Conservation (phyloP, 2,113 vertebrate species). For the Istiophorus platypterus region DNA sequence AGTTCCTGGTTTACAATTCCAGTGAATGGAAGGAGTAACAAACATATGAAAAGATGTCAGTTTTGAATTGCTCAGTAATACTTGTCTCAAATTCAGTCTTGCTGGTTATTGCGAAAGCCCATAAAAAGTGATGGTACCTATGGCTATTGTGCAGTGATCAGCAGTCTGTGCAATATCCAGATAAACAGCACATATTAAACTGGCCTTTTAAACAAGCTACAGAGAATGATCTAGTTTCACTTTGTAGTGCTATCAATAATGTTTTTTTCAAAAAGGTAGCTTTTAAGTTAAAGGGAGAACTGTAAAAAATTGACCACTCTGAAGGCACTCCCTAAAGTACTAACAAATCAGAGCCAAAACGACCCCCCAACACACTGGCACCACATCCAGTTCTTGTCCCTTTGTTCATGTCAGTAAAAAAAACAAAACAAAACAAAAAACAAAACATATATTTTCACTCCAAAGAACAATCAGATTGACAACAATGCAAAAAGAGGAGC, state of each 20-base stretch:
- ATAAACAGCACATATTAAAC: constrained; percentile 70
- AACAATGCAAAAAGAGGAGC: constrained; percentile 54
- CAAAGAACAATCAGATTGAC: constrained; percentile 59
- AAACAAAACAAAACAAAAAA: constrained; percentile 31
- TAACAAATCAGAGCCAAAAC: constrained; percentile 58
- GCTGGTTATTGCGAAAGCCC: constrained; percentile 77
- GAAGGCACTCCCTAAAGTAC: constrained; percentile 74
- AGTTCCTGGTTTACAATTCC: constrained; percentile 72
- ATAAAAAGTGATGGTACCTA: constrained; percentile 77
- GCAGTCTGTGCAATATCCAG: constrained; percentile 66
- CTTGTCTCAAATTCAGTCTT: constrained; percentile 74
- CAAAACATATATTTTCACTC: no score
- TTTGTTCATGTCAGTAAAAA: constrained; percentile 59
- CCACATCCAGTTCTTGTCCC: constrained; percentile 71
- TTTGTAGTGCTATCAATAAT: constrained; percentile 82
- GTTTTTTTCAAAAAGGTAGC: constrained; percentile 56
- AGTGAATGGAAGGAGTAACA: constrained; percentile 77
- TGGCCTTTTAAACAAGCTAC: constrained; percentile 74
- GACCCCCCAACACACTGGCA: constrained; percentile 31
- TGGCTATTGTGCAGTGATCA: constrained; percentile 80
- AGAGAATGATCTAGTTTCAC: constrained; percentile 67
- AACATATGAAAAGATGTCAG: constrained; percentile 73
- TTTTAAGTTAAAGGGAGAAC: constrained; percentile 72
- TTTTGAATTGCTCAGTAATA: constrained; percentile 70
- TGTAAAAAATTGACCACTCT: constrained; percentile 58